Evolutionary conservation across 2,888 invertebrate genomes (phyloP), one percentile per base, ranked within the genome.

Genomic region (Lamproptera curius): DNA sequence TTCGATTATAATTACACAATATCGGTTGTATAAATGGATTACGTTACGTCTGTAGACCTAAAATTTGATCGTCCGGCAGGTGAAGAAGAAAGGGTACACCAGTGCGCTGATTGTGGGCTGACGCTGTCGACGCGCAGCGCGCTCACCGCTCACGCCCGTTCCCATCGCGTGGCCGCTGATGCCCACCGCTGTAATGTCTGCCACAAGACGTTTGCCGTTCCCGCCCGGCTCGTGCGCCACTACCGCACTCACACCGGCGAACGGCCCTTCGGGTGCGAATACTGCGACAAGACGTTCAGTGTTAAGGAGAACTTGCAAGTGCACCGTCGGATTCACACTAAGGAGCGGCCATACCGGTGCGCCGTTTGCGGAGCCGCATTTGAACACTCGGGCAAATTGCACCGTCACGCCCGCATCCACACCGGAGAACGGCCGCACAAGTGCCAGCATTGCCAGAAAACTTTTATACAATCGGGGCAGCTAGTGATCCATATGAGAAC

Each of bases 231-330:
- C 58, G 91, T 91, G 48, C 92, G 96, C 38, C 96, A 97, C 70
- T 96, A 95, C 74, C 90, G 96, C 51, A 96, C 96, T 8, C 96
- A 96, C 72, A 96, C 96, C 16, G 96, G 96, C 28, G 96, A 96
- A 72, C 92, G 96, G 61, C 96, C 97, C 1, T 97, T 95, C 75
- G 92, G 94, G 75, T 97, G 96, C 79, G 96, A 97, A 75, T 96
- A 94, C 76, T 97, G 96, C 84, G 94, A 93, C 77, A 97, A 97
- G 78, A 94, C 95, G 68, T 97, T 97, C 82, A 96, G 96, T 69
- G 96, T 96, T 6, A 96, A 96, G 78, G 96, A 96, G 77, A 97
- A 97, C 75, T 88, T 97, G 50, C 95, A 95, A 81, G 96, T 96
- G 10, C 97, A 97, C 75, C 89, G 93, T 33, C 91, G 97, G 50